These are phyloP conservation scores for Ips nitidus DNA, from an alignment of 1,140 invertebrate species.

Conservation along the genomic window DNA sequence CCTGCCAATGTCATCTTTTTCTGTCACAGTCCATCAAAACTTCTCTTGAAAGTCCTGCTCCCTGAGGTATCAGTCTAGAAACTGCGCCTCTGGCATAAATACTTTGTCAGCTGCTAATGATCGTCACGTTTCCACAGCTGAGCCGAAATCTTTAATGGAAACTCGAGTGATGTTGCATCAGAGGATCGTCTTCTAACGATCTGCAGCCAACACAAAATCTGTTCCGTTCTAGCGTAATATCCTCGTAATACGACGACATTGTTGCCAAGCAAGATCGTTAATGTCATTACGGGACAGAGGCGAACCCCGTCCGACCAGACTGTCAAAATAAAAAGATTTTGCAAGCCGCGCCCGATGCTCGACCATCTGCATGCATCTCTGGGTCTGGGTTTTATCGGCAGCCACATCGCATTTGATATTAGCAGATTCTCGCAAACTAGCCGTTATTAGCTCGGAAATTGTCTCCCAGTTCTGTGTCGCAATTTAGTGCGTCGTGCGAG, in stretches of 20 bases:
- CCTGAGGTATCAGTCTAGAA: no score
- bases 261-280: constrained; percentile 13
- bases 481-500: neutral
- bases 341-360: constrained; percentile 7
- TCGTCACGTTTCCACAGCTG: no score
- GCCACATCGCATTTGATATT: neutral
- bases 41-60: no score
- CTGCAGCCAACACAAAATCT: no score
- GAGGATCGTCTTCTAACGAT: no score
- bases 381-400: constrained; percentile 11
- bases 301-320: constrained; percentile 9
- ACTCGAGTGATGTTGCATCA: no score
- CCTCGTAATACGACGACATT: neutral
- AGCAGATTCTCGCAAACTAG: neutral
- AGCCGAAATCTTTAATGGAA: no score
- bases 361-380: constrained; percentile 4
- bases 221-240: neutral
- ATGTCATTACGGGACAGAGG: constrained; percentile 3
- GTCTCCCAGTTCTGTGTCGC: neutral
- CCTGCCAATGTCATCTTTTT: no score
- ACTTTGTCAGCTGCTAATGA: no score
- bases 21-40: no score
- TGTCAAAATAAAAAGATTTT: constrained; percentile 9
- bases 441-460: constrained; percentile 6
- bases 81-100: no score